Conservation (phyloP, 2,797 vertebrate species). For the Brotula barbata region DNA sequence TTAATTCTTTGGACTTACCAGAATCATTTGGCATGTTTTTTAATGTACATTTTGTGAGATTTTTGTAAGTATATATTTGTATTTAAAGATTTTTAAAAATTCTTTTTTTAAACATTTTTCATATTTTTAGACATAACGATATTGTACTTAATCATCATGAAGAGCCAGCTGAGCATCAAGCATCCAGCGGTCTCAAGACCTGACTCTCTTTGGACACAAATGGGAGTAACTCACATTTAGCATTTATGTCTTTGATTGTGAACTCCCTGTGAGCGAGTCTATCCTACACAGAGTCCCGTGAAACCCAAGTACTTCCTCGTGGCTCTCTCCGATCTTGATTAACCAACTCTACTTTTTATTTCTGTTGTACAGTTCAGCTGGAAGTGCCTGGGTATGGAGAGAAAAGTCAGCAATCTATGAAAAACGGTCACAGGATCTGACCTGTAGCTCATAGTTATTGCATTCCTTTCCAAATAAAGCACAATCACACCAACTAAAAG, state of each 20-base stretch:
- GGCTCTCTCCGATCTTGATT: slow-evolving; percentile 55
- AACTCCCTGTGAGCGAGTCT: slow-evolving; percentile 43
- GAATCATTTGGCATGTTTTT: slow-evolving; percentile 51
- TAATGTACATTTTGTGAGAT: slow-evolving; percentile 92
- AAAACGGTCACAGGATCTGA: slow-evolving; percentile 44
- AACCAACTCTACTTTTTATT: slow-evolving; percentile 50
- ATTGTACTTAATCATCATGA: slow-evolving; percentile 46
- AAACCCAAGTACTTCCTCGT: slow-evolving; percentile 73
- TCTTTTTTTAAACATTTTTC: slow-evolving; percentile 43
- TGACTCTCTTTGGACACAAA: slow-evolving; percentile 52
- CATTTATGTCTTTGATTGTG: slow-evolving; percentile 48
- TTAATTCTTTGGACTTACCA: slow-evolving; percentile 36
- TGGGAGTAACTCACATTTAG: slow-evolving; percentile 42
- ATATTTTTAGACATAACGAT: slow-evolving; percentile 50
- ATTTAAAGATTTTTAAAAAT: slow-evolving; percentile 85
- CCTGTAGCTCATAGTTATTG: slow-evolving; percentile 28
- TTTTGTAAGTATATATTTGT: slow-evolving; percentile 92
- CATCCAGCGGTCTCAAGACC: slow-evolving; percentile 40
- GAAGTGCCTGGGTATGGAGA: slow-evolving; percentile 29
- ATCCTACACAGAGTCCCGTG: slow-evolving; percentile 65
- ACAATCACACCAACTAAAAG: slow-evolving; percentile 23
- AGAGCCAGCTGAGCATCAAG: slow-evolving; percentile 47
- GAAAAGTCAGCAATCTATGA: slow-evolving; percentile 34
- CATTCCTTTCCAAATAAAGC: slow-evolving; percentile 61
- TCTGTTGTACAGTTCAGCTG: slow-evolving; percentile 25